Evolutionary conservation across 1,140 invertebrate genomes (phyloP), one percentile per base, ranked within the genome.

Genomic region (Pseudachorutes palmiensis): DNA sequence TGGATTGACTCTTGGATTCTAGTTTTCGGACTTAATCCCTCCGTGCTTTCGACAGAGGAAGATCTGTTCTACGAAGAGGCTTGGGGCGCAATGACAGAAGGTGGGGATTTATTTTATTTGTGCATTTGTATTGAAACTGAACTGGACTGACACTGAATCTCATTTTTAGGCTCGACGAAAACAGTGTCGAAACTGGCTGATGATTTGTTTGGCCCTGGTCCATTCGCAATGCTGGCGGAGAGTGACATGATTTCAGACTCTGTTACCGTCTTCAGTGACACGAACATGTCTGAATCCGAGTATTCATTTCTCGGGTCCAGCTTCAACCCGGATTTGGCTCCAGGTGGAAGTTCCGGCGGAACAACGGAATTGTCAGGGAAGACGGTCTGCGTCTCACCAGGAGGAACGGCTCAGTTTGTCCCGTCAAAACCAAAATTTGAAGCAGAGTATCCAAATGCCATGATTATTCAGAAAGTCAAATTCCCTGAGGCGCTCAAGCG

Each of bases 231-330:
- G 36, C 68, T 71, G 22, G 70, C 72, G 0, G 72, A 73, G 26
- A 33, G 33, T n/a, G 71, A 73, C 36, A 66, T 71, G 48, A 41
- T 73, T 2, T 73, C 72, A 1, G 72, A 73, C 36, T 70, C 69
- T 24, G 48, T 71, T 9, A 70, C 69, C 51, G 69, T 73, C 33
- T 73, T 73, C 49, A 60, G 57, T 48, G 72, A 73, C 45, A 65
- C 69, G 57, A 73, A 71, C n/a, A n/a, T n/a, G n/a, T n/a, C n/a
- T 41, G 66, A 69, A 61, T 67, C 69, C 9, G 72, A 73, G 31
- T 28, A 64, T 1, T 68, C 67, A 16, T 55, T 55, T 55, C 24
- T 55, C 3, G 24, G 24, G 3, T 14, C 24, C 51, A 19, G 24
- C 24, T 55, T 41, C 19, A 41, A 41, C 19, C 19, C 36, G 5